Base-by-base conservation (phyloP, 2,888 invertebrate species). In the Stegana nigrithorax region DNA sequence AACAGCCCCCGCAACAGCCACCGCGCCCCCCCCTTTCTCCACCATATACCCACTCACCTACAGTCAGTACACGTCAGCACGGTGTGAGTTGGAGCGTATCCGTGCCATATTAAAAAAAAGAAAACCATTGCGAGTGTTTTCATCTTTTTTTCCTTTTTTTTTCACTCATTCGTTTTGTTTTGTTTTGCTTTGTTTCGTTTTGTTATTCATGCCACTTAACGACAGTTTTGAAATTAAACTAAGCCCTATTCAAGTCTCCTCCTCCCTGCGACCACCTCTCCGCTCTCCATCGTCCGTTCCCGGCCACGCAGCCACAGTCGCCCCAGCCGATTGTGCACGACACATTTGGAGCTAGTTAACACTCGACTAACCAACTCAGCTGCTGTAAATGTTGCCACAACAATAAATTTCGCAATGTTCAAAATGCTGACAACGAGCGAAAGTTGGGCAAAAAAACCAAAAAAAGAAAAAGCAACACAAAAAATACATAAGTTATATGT, bases 191-290 rank as follows among this genome's bases (percentile, higher is more conserved):
- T 47, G 6, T 32, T 55, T 21, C 32, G 12, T 29, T 29, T 32
- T 55, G 29, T 36, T 55, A 21, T 55, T 55, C 53, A 55, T 32
- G 32, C 12, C 53, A 55, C 53, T 55, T 55, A 55, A 55, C 53
- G 53, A 55, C 53, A 55, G 53, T 55, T 55, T 55, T 55, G 53
- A 55, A 55, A 55, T 55, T 55, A 55, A 55, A 55, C 53, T 55
- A 55, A 55, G 53, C 53, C 19, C 53, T 23, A 36, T 55, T 55
- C 36, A 55, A 55, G 36, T n/a, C n/a, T n/a, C n/a, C 26, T 36
- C 26, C 17, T 32, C 19, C 36, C 36, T 27, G 12, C 10, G 25
- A 26, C 14, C 50, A 26, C 50, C 25, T 12, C 50, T 26, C 26
- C 25, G n/a, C 14, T 2, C 14, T 7, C 12, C 26, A 50, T 4